A percentile compares a stretch with the other conserved stretches of the same genome.
Conservation (phyloP, 2,113 vertebrate genomes). For the Sinocyclocheilus grahami region DNA sequence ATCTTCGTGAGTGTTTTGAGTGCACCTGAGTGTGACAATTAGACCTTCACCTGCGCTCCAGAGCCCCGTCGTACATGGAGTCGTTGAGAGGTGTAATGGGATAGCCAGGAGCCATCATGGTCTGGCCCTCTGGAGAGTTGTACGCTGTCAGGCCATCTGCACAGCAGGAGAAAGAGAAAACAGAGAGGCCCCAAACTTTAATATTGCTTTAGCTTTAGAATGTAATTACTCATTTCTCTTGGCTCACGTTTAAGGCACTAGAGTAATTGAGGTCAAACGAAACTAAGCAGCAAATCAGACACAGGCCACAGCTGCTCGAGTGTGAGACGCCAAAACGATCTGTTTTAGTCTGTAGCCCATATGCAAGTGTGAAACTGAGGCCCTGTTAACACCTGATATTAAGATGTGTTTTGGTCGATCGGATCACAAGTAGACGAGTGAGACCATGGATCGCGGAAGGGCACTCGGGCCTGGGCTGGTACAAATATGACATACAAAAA, state of each 20-base stretch:
- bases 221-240: constrained; percentile 15
- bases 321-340: not conserved
- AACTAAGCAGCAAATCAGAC: constrained; percentile 10
- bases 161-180: constrained; percentile 27
- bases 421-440: no score
- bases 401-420: no score
- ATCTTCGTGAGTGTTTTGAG: no score
- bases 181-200: not conserved
- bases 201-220: constrained; percentile 14
- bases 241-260: not conserved
- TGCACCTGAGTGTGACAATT: not conserved
- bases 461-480: no score
- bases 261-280: constrained; percentile 22
- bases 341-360: not conserved
- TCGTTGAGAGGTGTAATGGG: constrained; percentile 84
- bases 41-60: constrained; percentile 75
- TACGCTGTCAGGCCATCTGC: constrained; percentile 89
- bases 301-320: not conserved
- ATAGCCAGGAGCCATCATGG: constrained; percentile 78
- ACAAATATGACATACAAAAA: no score
- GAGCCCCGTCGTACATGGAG: constrained; percentile 86
- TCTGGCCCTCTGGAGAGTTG: constrained; percentile 84
- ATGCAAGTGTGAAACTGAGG: not conserved
- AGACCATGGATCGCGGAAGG: no score
- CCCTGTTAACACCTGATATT: not conserved